These are phyloP conservation scores for Psittacula cyanocephala DNA, from an alignment of 2,113 vertebrate genomes.

Conservation along the genomic window DNA sequence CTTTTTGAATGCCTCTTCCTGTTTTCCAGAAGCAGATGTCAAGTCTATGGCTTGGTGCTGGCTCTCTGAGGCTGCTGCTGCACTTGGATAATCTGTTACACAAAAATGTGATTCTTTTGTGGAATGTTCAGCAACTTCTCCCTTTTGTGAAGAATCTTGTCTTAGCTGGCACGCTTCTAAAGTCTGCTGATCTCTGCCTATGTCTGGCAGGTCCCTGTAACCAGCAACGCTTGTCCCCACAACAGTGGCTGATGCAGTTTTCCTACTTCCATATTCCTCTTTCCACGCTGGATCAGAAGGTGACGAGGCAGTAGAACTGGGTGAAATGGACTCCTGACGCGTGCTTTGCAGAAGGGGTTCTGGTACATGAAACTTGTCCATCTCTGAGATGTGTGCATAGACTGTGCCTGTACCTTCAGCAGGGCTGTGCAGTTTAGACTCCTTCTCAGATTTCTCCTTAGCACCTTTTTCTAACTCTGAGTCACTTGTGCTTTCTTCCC, in stretches of 20 bases:
- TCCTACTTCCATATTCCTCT: neutral
- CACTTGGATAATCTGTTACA: neutral
- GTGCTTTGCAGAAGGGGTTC: neutral
- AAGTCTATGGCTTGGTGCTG: neutral
- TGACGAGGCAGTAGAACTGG: conserved; percentile 7
- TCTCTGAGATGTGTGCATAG: neutral
- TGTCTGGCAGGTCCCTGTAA: neutral
- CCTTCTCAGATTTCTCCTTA: conserved; percentile 88
- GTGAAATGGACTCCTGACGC: neutral
- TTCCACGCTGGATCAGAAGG: neutral
- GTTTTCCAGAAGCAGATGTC: neutral
- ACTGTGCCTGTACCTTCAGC: neutral
- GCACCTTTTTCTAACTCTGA: conserved; percentile 89
- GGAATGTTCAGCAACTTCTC: neutral
- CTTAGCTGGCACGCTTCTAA: neutral
- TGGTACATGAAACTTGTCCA: neutral
- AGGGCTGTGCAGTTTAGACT: conserved; percentile 70
- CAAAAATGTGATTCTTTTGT: neutral
- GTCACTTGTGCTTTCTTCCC: conserved; percentile 78
- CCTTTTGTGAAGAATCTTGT: neutral
- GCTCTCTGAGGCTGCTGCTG: neutral
- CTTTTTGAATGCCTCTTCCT: neutral
- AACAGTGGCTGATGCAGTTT: neutral
- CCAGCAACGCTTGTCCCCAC: neutral
- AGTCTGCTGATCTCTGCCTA: neutral